These are phyloP conservation scores for Eristalis intricaria DNA, from an alignment of 2,888 invertebrate genomes.

Conservation along the genomic window DNA sequence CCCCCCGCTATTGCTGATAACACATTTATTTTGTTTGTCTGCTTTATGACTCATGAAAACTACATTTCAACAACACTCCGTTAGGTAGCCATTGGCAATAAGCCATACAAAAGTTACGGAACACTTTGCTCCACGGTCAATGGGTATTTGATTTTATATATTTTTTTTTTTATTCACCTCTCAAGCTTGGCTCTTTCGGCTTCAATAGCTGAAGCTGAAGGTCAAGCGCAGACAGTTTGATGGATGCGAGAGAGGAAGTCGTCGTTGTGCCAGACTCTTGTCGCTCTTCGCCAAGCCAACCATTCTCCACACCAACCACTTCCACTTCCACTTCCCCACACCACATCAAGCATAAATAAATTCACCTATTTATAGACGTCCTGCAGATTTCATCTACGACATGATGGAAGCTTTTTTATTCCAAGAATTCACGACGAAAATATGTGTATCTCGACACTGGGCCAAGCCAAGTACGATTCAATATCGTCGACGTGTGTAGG, in stretches of 20 bases:
- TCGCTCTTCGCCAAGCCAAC: neutral
- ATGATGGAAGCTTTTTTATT: constrained; percentile 23
- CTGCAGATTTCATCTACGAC: constrained; percentile 21
- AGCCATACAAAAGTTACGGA: constrained; percentile 4
- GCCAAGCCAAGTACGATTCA: neutral
- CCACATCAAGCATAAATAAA: constrained; percentile 10
- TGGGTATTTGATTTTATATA: constrained; percentile 19
- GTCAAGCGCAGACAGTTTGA: constrained; percentile 33
- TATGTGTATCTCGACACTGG: neutral
- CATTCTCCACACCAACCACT: constrained; percentile 1
- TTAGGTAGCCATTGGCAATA: neutral
- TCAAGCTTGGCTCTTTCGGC: neutral
- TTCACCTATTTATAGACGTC: constrained; percentile 47
- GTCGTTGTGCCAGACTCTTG: constrained; percentile 3
- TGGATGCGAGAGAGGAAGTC: constrained; percentile 5
- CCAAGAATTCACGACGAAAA: constrained; percentile 5
- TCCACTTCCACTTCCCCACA: neutral
- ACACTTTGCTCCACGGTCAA: constrained; percentile 32
- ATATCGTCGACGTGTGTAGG: neutral
- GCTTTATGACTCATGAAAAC: neutral
- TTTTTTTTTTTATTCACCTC: constrained; percentile 27
- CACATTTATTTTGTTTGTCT: neutral
- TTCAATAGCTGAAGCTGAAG: constrained; percentile 39
- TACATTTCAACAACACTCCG: neutral
- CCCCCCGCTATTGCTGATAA: neutral